phyloP scores from a whole-genome alignment of 2,888 invertebrate genomes.

The Laspeyria flexula region DNA sequence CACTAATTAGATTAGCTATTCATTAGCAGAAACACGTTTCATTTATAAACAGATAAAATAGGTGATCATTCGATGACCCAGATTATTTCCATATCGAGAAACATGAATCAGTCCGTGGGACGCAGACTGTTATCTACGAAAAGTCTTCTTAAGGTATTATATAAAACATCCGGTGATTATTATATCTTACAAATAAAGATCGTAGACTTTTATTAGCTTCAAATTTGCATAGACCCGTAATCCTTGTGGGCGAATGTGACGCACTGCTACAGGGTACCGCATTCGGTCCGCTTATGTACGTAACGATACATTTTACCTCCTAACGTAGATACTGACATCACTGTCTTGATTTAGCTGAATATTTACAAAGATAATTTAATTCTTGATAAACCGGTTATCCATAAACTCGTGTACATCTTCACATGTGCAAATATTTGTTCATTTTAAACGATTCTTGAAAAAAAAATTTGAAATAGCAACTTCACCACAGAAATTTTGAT shows the following conservation, averaged over 20 bases:
- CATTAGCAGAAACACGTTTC: no score
- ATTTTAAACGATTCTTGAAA: no score
- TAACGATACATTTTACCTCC: conserved; percentile 62
- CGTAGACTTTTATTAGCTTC: conserved; percentile 51
- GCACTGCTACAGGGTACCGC: conserved; percentile 51
- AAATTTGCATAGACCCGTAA: conserved; percentile 54
- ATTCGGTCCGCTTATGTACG: conserved; percentile 57
- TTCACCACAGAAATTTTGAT: not conserved
- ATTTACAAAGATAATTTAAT: conserved; percentile 59
- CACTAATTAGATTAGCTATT: no score
- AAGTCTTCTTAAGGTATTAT: conserved; percentile 43
- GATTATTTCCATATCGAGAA: conserved; percentile 23
- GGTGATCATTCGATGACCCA: conserved; percentile 36
- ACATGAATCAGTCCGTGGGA: conserved; percentile 38
- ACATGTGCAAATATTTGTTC: conserved; percentile 12
- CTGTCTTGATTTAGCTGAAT: conserved; percentile 60
- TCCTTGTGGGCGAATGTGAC: conserved; percentile 66
- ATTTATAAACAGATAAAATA: conserved; percentile 3
- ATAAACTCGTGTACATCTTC: conserved; percentile 52
- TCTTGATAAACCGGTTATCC: conserved; percentile 42
- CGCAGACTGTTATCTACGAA: conserved; percentile 33
- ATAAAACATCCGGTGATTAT: conserved; percentile 52
- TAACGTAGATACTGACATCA: conserved; percentile 76
- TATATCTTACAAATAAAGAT: conserved; percentile 49
- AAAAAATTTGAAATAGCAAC: no score